phyloP scores from a whole-genome alignment of 2,888 invertebrate genomes.

The Zhuqinia jingwanae region DNA sequence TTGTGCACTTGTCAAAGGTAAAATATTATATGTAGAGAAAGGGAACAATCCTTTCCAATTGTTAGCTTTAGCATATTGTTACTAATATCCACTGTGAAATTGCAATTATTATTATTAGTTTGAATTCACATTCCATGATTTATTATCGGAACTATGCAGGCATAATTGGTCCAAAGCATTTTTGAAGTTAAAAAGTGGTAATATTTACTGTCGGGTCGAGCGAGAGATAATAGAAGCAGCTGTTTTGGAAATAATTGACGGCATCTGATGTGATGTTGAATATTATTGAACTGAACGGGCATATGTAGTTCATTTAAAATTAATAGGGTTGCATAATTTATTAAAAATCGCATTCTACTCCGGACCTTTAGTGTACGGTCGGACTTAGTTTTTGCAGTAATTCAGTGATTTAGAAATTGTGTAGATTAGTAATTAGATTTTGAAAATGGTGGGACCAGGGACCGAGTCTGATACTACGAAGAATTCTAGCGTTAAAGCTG shows the following conservation, averaged over 20 bases:
- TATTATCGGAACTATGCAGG: neutral
- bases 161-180: neutral
- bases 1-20: constrained; percentile 45
- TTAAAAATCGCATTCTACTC: too few species aligned
- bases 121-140: neutral
- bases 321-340: too few species aligned
- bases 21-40: too few species aligned
- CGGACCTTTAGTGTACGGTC: too few species aligned
- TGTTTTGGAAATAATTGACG: neutral
- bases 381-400: too few species aligned
- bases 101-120: neutral
- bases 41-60: neutral
- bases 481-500: neutral
- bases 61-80: constrained; percentile 12
- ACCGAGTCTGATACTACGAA: neutral
- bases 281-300: neutral
- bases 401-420: neutral
- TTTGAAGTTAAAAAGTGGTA: too few species aligned
- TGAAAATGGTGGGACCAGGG: neutral
- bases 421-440: neutral
- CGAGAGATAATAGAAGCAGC: neutral
- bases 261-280: neutral
- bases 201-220: neutral
- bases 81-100: neutral
- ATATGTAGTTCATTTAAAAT: too few species aligned